phyloP scores from a whole-genome alignment of 2,888 invertebrate species.

The Frankliniella fusca region DNA sequence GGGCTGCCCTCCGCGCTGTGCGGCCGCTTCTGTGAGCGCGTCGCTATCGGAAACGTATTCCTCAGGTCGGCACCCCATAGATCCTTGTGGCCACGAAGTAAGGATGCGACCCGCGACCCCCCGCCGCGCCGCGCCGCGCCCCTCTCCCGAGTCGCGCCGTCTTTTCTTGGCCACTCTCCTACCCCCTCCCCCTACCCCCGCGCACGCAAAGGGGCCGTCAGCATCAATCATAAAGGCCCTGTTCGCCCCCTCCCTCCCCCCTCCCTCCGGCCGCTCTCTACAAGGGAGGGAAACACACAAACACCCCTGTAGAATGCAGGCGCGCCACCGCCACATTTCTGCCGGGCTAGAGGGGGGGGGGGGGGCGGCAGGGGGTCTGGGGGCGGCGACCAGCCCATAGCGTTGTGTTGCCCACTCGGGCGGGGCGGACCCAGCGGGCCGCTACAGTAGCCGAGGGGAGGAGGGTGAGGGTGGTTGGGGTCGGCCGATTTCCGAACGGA shows the following conservation, averaged over 20 bases:
- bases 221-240: constrained; percentile 23
- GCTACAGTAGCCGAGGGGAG: not conserved
- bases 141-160: not conserved
- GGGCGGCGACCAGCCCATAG: not conserved
- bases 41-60: constrained; percentile 15
- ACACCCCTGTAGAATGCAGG: constrained; percentile 3
- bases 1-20: too few relatives aligned
- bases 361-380: not conserved
- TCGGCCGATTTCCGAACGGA: constrained; percentile 20
- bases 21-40: not conserved
- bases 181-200: not conserved
- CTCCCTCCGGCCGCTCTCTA: not conserved
- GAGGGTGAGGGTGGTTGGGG: not conserved
- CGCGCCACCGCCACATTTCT: not conserved
- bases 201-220: constrained; percentile 21
- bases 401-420: not conserved
- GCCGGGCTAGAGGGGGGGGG: not conserved
- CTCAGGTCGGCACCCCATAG: constrained; percentile 11
- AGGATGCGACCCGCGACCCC: not conserved
- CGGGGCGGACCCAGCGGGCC: too few relatives aligned
- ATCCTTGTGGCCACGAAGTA: not conserved
- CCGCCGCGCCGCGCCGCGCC: not conserved
- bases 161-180: not conserved
- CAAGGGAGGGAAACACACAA: not conserved
- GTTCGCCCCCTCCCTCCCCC: not conserved